Base-by-base conservation (phyloP, 1,140 invertebrate genomes). In the Halesus radiatus region DNA sequence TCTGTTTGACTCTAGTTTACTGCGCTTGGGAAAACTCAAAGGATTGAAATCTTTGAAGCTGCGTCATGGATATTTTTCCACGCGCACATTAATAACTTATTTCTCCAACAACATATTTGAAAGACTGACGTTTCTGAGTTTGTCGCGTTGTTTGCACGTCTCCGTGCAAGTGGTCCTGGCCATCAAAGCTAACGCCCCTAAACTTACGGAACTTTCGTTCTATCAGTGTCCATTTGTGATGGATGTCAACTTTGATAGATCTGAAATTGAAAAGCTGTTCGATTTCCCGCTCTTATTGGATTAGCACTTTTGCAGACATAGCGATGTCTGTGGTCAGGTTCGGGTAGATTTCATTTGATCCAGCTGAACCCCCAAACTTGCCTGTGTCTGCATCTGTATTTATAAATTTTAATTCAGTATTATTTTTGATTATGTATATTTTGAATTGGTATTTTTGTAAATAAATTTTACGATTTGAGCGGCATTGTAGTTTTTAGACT, bases 51-150 rank as follows among this genome's bases (percentile, higher is more conserved):
- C 89, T 66, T 81, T 90, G 29, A 90, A 90, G 83, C 84, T 90
- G 80, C 86, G 89, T 15, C 89, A 90, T 81, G 88, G 88, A 37
- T 90, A 89, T 84, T 90, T 90, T 81, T 90, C 89, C 20, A 88
- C 88, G 22, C 85, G 84, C 85, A 88, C 89, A 75, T 86, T 90
- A 79, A 84, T 89, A 74, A 85, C 86, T 84, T 89, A 87, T 84
- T 90, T 90, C 80, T 87, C 88, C 3, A 87, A 88, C 56, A 89
- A 89, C 76, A 86, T 85, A 84, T 90, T 90, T 83, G 87, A 87
- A 81, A 84, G 88, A 79, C 80, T 90, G 52, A 89, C 87, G 5
- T 89, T 88, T 81, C 83, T 90, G 66, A 90, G 89, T 81, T 83
- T 90, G 23, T 90, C 89, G n/a, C 85, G 89, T 58, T 89, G 89